These are phyloP conservation scores for Serinus canaria DNA, from an alignment of 2,113 vertebrate genomes.

Conservation along the genomic window DNA sequence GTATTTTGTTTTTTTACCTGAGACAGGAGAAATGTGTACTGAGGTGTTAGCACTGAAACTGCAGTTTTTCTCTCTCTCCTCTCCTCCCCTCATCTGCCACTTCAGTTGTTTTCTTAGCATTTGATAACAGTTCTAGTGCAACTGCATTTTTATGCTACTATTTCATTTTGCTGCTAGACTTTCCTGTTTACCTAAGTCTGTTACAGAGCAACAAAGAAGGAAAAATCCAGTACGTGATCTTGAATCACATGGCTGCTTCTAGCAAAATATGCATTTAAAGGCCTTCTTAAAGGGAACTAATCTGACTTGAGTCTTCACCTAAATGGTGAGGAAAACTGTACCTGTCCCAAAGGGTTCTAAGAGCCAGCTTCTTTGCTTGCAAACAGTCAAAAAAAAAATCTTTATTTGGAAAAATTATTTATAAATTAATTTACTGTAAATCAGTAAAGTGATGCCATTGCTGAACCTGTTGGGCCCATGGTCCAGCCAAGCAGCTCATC, in stretches of 20 bases:
- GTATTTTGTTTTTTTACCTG: not conserved
- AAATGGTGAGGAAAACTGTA: not conserved
- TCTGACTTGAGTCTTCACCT: not conserved
- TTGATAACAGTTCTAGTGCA: not conserved
- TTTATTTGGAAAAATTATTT: not conserved
- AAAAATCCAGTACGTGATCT: not conserved
- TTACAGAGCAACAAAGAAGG: not conserved
- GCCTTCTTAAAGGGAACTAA: not conserved
- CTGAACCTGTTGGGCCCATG: not conserved
- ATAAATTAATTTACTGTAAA: not conserved
- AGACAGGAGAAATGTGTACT: not conserved
- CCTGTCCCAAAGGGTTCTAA: not conserved
- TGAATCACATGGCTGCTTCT: not conserved
- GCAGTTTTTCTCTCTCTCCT: not conserved
- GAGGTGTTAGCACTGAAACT: not conserved
- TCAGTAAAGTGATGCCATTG: not conserved
- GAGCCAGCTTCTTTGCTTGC: not conserved
- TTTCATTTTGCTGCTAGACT: not conserved
- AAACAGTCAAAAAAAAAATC: not conserved
- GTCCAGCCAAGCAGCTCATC: not conserved
- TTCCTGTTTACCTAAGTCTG: not conserved
- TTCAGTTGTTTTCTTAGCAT: not conserved
- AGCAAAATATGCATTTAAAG: not conserved
- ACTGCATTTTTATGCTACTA: not conserved
- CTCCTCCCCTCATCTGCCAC: not conserved